phyloP scores from a whole-genome alignment of 2,888 invertebrate genomes.

The Troides aeacus region DNA sequence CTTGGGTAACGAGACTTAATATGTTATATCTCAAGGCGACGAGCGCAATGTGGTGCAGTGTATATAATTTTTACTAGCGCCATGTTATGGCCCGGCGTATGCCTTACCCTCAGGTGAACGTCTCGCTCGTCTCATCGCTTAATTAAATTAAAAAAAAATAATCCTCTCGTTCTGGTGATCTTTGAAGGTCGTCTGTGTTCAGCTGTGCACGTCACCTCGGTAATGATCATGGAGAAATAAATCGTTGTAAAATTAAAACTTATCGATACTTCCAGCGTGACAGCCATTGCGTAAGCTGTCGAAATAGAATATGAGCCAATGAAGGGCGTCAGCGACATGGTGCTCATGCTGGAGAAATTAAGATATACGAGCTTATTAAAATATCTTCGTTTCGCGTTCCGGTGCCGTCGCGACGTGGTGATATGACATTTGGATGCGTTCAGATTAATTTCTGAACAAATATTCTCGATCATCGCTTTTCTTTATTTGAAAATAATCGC shows the following conservation, averaged over 20 bases:
- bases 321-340: constrained; percentile 52
- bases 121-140: no score
- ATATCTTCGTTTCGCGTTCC: constrained; percentile 71
- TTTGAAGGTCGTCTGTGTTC: no score
- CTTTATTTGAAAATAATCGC: not conserved
- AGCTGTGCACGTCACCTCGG: no score
- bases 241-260: not conserved
- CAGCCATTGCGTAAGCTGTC: constrained; percentile 59
- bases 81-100: no score
- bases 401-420: constrained; percentile 57
- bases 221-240: no score
- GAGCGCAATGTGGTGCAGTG: no score
- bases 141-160: no score
- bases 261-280: constrained; percentile 52
- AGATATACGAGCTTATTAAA: constrained; percentile 77
- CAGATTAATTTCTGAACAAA: constrained; percentile 7
- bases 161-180: no score
- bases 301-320: constrained; percentile 78
- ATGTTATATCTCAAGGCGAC: no score
- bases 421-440: constrained; percentile 44
- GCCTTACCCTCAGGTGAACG: no score
- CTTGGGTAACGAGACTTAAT: no score
- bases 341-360: constrained; percentile 67
- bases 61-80: no score
- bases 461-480: not conserved